These are phyloP conservation scores for Polydesmus complanatus DNA, from an alignment of 2,888 invertebrate species.

Conservation along the genomic window DNA sequence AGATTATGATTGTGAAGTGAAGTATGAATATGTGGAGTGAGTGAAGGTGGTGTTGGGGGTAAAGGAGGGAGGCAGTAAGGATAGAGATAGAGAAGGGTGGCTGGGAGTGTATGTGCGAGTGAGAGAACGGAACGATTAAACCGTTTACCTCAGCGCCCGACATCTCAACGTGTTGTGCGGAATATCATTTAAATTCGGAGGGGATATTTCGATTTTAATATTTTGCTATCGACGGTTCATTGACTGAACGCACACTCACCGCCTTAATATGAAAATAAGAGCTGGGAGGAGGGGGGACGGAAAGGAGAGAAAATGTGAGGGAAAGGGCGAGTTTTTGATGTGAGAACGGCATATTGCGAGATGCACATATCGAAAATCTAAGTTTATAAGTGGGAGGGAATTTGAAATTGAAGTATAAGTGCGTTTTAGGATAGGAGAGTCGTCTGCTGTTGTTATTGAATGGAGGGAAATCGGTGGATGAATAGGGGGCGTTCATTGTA, in stretches of 20 bases:
- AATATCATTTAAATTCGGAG: neutral
- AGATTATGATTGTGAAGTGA: neutral
- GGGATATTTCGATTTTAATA: neutral
- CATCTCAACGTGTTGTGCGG: neutral
- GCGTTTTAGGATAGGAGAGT: neutral
- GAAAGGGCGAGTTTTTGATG: too few relatives aligned
- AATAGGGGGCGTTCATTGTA: neutral
- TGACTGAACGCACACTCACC: neutral
- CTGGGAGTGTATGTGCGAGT: neutral
- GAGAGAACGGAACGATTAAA: neutral
- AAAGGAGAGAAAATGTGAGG: neutral
- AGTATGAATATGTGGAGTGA: neutral
- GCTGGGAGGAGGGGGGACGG: neutral
- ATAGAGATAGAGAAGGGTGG: neutral
- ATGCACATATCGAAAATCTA: neutral
- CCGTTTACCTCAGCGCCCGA: neutral
- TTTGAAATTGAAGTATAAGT: neutral
- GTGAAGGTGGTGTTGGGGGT: neutral
- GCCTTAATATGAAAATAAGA: neutral
- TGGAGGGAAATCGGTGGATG: neutral
- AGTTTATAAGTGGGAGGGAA: neutral
- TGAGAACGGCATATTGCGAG: neutral
- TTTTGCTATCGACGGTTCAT: neutral
- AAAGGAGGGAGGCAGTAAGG: neutral
- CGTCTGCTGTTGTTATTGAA: neutral